These are phyloP conservation scores for Chloropsis cyanopogon DNA, from an alignment of 2,113 vertebrate genomes.

Conservation along the genomic window DNA sequence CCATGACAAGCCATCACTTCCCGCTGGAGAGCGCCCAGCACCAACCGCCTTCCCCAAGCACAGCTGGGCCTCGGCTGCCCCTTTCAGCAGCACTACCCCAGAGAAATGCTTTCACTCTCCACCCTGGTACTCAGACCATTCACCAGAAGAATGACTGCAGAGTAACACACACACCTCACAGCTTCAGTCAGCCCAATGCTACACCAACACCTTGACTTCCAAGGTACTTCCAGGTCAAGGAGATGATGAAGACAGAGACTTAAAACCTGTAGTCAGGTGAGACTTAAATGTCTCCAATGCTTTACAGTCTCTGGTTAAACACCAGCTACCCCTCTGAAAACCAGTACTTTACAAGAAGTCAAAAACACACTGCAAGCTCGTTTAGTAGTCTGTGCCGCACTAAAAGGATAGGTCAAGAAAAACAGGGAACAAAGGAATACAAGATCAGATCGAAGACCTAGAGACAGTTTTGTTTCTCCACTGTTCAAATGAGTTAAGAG, in stretches of 20 bases:
- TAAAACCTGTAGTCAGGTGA: not conserved
- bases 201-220: not conserved
- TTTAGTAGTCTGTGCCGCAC: not conserved
- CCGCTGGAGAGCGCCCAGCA: not conserved
- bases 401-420: not conserved
- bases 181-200: not conserved
- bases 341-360: not conserved
- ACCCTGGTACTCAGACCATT: not conserved
- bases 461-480: not conserved
- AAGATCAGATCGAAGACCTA: not conserved
- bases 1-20: fast-evolving
- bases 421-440: not conserved
- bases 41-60: not conserved
- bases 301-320: not conserved
- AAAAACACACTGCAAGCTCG: not conserved
- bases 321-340: not conserved
- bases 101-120: not conserved
- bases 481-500: not conserved
- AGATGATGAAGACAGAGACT: not conserved
- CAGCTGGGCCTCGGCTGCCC: not conserved
- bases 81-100: not conserved
- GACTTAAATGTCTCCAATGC: not conserved
- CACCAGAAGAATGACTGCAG: not conserved
- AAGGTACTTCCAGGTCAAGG: not conserved
- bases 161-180: fast-evolving